These are phyloP conservation scores for Petrolisthes manimaculis DNA, from an alignment of 2,888 invertebrate genomes.

Conservation along the genomic window DNA sequence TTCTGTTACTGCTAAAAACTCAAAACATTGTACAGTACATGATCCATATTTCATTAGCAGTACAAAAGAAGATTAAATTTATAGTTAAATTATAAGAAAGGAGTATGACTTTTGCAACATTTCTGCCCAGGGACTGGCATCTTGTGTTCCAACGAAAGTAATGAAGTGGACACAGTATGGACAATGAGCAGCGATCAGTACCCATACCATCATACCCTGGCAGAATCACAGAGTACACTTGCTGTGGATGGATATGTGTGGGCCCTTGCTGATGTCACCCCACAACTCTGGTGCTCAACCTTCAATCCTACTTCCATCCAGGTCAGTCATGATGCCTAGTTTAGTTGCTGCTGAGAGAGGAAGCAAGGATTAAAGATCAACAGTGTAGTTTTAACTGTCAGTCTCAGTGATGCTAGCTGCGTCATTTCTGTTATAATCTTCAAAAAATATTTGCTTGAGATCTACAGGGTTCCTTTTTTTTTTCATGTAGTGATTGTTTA, in stretches of 20 bases:
- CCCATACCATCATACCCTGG: slow-evolving; percentile 76
- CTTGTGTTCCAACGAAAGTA: slow-evolving; percentile 77
- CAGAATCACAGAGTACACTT: slow-evolving; percentile 83
- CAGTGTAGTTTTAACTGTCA: no score
- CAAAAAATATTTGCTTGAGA: no score
- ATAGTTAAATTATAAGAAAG: no score
- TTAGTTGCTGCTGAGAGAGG: no score
- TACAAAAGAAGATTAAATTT: not conserved
- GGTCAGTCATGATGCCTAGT: slow-evolving; percentile 54
- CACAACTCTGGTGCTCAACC: slow-evolving; percentile 56
- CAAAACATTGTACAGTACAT: no score
- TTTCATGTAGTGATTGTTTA: not conserved
- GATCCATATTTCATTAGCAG: no score
- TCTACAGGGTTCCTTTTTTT: not conserved
- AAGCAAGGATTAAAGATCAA: no score
- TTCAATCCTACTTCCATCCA: slow-evolving; percentile 48
- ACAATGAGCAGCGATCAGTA: slow-evolving; percentile 81
- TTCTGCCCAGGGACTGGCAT: slow-evolving; percentile 77
- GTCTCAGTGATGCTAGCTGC: no score
- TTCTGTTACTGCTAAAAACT: no score
- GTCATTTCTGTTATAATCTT: no score
- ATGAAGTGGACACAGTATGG: slow-evolving; percentile 83
- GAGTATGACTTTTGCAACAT: slow-evolving; percentile 19
- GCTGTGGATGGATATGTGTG: slow-evolving; percentile 89
- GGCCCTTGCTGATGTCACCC: slow-evolving; percentile 80